Conservation (phyloP, 1,140 invertebrate species). For the Cepaea nemoralis region DNA sequence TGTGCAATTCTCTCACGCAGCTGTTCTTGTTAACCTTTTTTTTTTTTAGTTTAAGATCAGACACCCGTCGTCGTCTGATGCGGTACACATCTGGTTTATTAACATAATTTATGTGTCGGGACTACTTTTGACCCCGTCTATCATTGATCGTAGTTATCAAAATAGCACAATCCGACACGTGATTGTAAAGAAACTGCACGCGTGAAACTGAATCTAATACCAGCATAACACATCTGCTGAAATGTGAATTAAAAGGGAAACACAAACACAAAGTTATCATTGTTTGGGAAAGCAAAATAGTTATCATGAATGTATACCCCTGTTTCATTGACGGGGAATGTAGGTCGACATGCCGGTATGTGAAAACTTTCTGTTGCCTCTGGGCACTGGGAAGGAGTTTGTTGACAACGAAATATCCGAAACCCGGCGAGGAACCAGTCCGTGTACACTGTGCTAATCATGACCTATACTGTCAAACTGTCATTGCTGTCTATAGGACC, state of each 20-base stretch:
- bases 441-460: too few species aligned
- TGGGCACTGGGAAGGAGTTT: too few species aligned
- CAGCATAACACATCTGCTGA: not conserved
- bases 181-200: not conserved
- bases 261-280: not conserved
- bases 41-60: too few species aligned
- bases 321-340: not conserved
- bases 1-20: too few species aligned
- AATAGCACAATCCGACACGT: not conserved
- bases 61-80: too few species aligned
- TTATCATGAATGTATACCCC: not conserved
- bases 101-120: slow-evolving; percentile 4
- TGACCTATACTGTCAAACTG: too few species aligned
- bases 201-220: not conserved
- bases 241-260: not conserved
- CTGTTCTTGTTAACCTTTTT: too few species aligned
- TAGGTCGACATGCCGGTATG: slow-evolving; percentile 1
- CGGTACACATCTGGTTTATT: slow-evolving; percentile 1
- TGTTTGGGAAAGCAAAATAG: not conserved
- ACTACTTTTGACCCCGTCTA: slow-evolving; percentile 17
- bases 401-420: too few species aligned
- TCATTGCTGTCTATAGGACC: too few species aligned
- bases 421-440: too few species aligned
- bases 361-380: too few species aligned
- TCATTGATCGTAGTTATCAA: not conserved